Conservation (phyloP, 2,888 invertebrate genomes). For the Eilema depressum region DNA sequence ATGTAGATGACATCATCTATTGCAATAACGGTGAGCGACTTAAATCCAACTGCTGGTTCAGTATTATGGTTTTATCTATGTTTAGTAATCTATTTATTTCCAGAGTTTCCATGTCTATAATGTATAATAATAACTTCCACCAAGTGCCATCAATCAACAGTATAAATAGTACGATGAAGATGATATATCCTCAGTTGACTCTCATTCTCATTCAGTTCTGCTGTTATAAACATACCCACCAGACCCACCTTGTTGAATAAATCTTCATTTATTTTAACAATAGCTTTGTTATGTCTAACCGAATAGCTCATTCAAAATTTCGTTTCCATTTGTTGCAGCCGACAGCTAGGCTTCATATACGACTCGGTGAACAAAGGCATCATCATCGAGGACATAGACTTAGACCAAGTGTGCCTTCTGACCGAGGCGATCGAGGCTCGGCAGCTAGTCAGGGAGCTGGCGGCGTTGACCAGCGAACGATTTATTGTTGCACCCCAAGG, state of each 20-base stretch:
- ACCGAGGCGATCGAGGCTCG: constrained; percentile 64
- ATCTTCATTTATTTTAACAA: not conserved
- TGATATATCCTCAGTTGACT: not conserved
- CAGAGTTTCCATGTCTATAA: too few relatives aligned
- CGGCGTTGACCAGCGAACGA: constrained; percentile 58
- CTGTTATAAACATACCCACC: not conserved
- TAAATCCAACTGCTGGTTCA: too few relatives aligned
- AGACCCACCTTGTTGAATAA: not conserved
- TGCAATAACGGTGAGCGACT: too few relatives aligned
- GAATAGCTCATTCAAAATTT: not conserved
- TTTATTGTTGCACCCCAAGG: constrained; percentile 70
- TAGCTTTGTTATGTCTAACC: not conserved
- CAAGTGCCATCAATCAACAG: too few relatives aligned
- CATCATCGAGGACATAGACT: constrained; percentile 71
- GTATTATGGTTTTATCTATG: too few relatives aligned
- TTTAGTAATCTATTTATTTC: too few relatives aligned
- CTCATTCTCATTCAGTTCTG: not conserved
- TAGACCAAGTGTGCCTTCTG: constrained; percentile 71
- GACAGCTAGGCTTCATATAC: constrained; percentile 77
- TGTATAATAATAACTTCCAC: too few relatives aligned
- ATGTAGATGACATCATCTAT: too few relatives aligned
- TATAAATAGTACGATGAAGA: too few relatives aligned
- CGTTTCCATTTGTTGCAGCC: constrained; percentile 63
- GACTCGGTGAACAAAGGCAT: constrained; percentile 73
- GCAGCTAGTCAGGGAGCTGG: constrained; percentile 62